Evolutionary conservation across 1,140 invertebrate species (phyloP).

Genomic region (Magallana angulata): DNA sequence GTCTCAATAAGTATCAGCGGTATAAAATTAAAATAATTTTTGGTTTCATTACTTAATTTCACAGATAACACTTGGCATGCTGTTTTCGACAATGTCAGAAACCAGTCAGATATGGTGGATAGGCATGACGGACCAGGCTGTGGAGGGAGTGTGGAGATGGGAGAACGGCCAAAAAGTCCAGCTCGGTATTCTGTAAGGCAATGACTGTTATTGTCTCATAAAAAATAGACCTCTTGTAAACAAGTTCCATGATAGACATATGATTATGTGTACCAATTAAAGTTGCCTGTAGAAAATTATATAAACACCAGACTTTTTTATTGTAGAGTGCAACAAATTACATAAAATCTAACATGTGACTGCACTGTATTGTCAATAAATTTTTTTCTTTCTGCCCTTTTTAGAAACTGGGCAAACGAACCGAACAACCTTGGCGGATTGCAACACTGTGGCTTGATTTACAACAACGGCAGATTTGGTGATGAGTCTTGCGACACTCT

Average conservation of each 20-base stretch:
- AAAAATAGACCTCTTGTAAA: too few relatives aligned
- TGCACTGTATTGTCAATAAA: not conserved
- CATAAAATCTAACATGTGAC: too few relatives aligned
- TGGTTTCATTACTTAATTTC: not conserved
- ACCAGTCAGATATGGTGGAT: conserved; percentile 55
- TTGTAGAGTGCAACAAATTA: too few relatives aligned
- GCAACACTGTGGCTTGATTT: conserved; percentile 56
- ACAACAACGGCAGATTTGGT: conserved; percentile 54
- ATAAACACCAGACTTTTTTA: too few relatives aligned
- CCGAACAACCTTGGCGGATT: conserved; percentile 57
- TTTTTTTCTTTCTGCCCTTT: not conserved
- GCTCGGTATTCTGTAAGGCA: conserved; percentile 37
- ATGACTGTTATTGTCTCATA: not conserved
- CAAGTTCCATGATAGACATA: too few relatives aligned
- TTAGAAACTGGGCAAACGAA: conserved; percentile 53
- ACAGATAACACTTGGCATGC: not conserved
- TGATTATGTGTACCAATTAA: too few relatives aligned
- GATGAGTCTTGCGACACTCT: conserved; percentile 41
- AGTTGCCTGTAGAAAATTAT: too few relatives aligned
- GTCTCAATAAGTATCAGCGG: too few relatives aligned
- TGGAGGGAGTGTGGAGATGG: conserved; percentile 50
- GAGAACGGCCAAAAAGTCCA: conserved; percentile 40
- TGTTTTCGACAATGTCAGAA: conserved; percentile 39
- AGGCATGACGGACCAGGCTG: conserved; percentile 50
- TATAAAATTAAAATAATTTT: too few relatives aligned